Evolutionary conservation across 2,888 invertebrate genomes (phyloP).

Genomic region (Acanthosepion pharaonis): DNA sequence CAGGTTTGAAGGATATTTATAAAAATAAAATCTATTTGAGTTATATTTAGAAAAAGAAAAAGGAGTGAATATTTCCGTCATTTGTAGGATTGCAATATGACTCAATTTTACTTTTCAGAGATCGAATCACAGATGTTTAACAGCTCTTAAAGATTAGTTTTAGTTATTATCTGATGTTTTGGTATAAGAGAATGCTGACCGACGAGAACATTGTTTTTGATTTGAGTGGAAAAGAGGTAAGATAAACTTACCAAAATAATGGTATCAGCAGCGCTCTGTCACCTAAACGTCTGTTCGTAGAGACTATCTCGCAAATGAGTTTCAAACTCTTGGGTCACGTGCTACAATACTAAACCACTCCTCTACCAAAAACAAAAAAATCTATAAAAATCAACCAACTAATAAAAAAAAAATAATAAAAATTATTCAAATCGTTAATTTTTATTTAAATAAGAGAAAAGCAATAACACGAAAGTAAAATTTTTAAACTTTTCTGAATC

Average conservation of each 20-base stretch:
- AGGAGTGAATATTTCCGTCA: neutral
- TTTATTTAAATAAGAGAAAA: too few relatives aligned
- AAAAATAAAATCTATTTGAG: neutral
- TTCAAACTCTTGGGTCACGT: neutral
- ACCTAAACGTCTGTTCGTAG: constrained; percentile 16
- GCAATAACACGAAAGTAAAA: too few relatives aligned
- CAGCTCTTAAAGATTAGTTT: neutral
- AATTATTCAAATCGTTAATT: too few relatives aligned
- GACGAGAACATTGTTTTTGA: neutral
- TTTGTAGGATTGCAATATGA: neutral
- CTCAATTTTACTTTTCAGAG: neutral
- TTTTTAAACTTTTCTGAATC: neutral
- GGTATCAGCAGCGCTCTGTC: neutral
- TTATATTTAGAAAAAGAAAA: neutral
- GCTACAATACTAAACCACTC: neutral
- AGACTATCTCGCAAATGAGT: neutral
- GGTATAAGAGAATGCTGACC: neutral
- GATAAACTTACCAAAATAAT: constrained; percentile 14
- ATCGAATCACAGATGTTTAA: neutral
- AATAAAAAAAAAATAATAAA: neutral
- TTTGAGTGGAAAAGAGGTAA: neutral
- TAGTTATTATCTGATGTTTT: neutral
- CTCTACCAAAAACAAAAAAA: neutral
- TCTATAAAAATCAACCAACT: neutral
- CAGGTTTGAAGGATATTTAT: too few relatives aligned